Conservation (phyloP, 1,140 invertebrate genomes). For the Diorhabda elongata region DNA sequence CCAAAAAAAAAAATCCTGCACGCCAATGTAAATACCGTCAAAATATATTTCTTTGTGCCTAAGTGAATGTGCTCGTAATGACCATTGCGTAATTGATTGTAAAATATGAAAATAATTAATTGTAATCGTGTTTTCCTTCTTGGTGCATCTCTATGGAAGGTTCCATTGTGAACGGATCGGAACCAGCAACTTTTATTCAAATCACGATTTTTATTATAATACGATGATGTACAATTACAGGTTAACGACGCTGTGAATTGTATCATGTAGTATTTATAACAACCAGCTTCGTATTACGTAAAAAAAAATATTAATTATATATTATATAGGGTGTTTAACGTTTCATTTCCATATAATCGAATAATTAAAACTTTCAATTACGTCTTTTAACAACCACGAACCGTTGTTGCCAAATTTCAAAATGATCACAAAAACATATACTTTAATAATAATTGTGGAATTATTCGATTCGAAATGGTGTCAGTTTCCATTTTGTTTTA, state of each 20-base stretch:
- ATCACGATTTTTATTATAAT: constrained; percentile 16
- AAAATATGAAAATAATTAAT: constrained; percentile 14
- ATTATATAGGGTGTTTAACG: too few relatives aligned
- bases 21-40: too few relatives aligned
- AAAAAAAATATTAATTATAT: too few relatives aligned
- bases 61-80: constrained; percentile 6
- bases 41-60: background rate
- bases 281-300: too few relatives aligned
- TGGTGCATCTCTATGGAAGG: background rate
- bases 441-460: too few relatives aligned
- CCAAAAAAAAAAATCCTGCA: too few relatives aligned
- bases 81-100: constrained; percentile 10
- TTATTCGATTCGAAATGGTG: too few relatives aligned
- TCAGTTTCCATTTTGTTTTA: constrained; percentile 43
- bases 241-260: constrained; percentile 78
- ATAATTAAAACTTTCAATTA: too few relatives aligned
- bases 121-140: constrained; percentile 1
- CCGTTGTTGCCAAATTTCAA: too few relatives aligned
- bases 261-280: constrained; percentile 57
- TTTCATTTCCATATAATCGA: too few relatives aligned
- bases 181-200: constrained; percentile 5
- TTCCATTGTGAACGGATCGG: constrained; percentile 7
- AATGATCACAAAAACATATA: too few relatives aligned
- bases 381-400: too few relatives aligned
- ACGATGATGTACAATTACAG: constrained; percentile 61